A percentile compares a stretch with the other conserved stretches of the same genome.
Evolutionary conservation across 2,888 invertebrate species (phyloP).

Genomic region (Venusia cambrica): DNA sequence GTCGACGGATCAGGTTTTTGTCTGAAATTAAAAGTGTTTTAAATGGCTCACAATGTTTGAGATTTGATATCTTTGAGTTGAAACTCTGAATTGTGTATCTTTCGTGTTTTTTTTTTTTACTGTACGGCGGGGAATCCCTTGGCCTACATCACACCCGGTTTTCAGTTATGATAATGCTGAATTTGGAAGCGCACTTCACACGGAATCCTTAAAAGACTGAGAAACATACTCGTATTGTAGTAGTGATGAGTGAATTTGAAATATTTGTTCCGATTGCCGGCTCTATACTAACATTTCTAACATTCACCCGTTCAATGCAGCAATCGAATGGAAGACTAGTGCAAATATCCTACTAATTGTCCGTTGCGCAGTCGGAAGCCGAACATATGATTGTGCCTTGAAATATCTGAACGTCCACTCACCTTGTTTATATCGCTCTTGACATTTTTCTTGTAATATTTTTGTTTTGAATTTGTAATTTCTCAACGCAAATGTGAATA

Average conservation of each 20-base stretch:
- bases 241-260: no score
- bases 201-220: no score
- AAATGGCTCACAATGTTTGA: no score
- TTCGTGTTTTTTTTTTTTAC: no score
- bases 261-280: no score
- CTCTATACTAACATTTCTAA: neutral
- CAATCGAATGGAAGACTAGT: neutral
- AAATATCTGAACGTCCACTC: constrained; percentile 19
- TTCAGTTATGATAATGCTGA: no score
- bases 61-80: constrained; percentile 12
- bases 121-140: no score
- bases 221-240: no score
- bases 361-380: constrained; percentile 12
- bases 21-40: constrained; percentile 32
- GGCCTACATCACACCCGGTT: no score
- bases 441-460: constrained; percentile 27
- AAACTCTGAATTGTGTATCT: constrained; percentile 6
- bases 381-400: no score
- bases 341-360: neutral
- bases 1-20: constrained; percentile 42
- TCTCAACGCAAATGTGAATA: constrained; percentile 21
- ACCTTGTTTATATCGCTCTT: constrained; percentile 29
- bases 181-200: no score
- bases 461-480: constrained; percentile 21
- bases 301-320: neutral